A percentile compares a stretch with the other conserved stretches of the same genome.
Evolutionary conservation across 2,797 vertebrate species (phyloP).

Genomic region (Sternotherus odoratus): DNA sequence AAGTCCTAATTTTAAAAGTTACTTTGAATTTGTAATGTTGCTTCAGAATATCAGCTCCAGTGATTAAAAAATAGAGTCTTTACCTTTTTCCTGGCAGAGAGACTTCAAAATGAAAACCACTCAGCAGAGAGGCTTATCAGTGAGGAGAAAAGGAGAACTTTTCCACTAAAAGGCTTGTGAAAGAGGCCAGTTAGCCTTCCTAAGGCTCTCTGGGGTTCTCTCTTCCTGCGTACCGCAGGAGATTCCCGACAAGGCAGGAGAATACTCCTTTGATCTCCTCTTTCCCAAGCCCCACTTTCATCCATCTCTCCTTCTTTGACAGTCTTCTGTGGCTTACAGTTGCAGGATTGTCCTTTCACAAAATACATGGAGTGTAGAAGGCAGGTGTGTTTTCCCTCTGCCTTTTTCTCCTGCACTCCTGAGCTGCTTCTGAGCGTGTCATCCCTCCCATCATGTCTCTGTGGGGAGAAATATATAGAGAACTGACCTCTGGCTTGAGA

Average conservation of each 20-base stretch:
- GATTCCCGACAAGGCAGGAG: background rate
- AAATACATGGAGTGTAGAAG: background rate
- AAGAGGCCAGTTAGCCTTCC: constrained; percentile 2
- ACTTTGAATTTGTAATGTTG: background rate
- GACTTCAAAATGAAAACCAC: background rate
- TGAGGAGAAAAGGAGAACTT: constrained; percentile 21
- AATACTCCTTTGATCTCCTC: background rate
- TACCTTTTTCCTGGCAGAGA: background rate
- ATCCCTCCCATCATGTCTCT: background rate
- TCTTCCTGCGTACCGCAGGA: background rate
- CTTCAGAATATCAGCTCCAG: background rate
- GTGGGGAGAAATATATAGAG: background rate
- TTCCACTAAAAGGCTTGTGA: background rate
- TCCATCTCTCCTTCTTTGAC: background rate
- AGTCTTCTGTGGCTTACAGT: constrained; percentile 3
- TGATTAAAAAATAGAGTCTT: background rate
- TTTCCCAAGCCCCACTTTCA: background rate
- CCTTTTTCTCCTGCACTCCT: background rate
- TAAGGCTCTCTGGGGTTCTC: background rate
- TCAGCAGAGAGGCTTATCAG: background rate
- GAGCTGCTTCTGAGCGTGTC: background rate
- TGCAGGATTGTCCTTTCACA: background rate
- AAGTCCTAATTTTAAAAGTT: background rate
- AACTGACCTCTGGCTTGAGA: background rate
- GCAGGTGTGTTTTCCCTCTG: background rate